Evolutionary conservation across 1,140 invertebrate species (phyloP).

Genomic region (Megalopta genalis): DNA sequence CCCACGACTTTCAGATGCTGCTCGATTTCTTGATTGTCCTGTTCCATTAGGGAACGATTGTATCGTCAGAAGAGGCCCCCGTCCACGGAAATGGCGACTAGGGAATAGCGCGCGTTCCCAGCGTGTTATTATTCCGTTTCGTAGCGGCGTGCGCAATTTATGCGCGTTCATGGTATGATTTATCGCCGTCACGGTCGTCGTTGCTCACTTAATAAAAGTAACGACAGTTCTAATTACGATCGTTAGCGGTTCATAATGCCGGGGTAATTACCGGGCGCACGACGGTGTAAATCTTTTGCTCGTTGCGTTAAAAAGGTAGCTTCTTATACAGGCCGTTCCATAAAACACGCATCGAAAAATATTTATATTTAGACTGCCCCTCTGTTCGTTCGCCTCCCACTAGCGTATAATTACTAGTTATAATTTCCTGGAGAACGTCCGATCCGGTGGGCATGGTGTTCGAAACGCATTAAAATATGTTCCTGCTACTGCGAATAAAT

Average conservation of each 20-base stretch:
- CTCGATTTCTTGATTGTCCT: too few relatives aligned
- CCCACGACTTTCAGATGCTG: too few relatives aligned
- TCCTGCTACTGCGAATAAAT: too few relatives aligned
- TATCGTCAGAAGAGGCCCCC: neutral
- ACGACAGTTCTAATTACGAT: slow-evolving; percentile 48
- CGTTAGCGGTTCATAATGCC: slow-evolving; percentile 39
- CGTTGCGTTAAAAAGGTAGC: slow-evolving; percentile 12
- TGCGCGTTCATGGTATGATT: slow-evolving; percentile 33
- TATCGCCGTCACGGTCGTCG: slow-evolving; percentile 37
- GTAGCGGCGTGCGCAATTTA: slow-evolving; percentile 19
- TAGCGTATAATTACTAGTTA: too few relatives aligned
- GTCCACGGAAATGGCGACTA: slow-evolving; percentile 6
- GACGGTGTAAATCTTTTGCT: slow-evolving; percentile 28
- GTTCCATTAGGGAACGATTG: neutral
- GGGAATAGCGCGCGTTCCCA: slow-evolving; percentile 8
- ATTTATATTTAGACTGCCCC: neutral
- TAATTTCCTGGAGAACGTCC: too few relatives aligned
- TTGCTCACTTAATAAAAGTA: slow-evolving; percentile 42
- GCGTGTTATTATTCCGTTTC: slow-evolving; percentile 26
- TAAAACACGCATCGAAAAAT: neutral
- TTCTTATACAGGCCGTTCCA: neutral
- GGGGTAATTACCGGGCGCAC: slow-evolving; percentile 17
- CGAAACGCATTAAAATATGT: too few relatives aligned
- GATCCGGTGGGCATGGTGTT: too few relatives aligned
- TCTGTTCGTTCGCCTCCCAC: too few relatives aligned